Evolutionary conservation across 2,888 invertebrate species (phyloP), one percentile per base, ranked within the genome.

Genomic region (Drosophila ustulata): DNA sequence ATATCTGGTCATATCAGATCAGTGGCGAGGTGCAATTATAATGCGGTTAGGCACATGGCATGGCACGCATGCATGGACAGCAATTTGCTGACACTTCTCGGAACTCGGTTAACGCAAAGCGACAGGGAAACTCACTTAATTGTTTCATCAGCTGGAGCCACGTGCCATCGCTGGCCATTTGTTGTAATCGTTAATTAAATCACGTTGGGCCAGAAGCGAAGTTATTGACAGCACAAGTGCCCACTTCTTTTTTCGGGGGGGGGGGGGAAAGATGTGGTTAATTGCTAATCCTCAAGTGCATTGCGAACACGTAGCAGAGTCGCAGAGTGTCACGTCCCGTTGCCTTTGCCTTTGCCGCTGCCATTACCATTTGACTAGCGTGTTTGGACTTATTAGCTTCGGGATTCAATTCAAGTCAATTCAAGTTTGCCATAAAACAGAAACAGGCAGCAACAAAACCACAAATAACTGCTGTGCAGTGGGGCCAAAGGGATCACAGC

Each of bases 151-250:
- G 34, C 34, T 34, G 34, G 34, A 37, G 5, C 43, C 50, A 50
- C 55, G n/a, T 64, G n/a, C 23, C 51, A 41, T 32, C 26, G 25
- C 4, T 13, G 45, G 2, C 6, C 11, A 4, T 11, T 53, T 61
- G 67, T 63, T 59, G 71, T 82, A 78, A 87, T 88, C 85, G 74
- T 78, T 88, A 84, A 85, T 85, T 89, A 87, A 85, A 85, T 85
- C 89, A 89, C 85, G 88, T 88, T 84, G 74, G 67, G 58, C 58
- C 67, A 59, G 73, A 88, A 89, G 87, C 87, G 66, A 89, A 89
- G 88, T 89, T 89, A 85, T 89, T 84, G 84, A 81, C 84, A 76
- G 72, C 59, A 62, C 68, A 76, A 87, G 82, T 84, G 75, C 66
- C 45, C 37, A 39, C 25, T 46, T 51, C 43, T 25, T 46, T 51